Evolutionary conservation across 2,888 invertebrate genomes (phyloP).

Genomic region (Agonopterix subpropinquella): DNA sequence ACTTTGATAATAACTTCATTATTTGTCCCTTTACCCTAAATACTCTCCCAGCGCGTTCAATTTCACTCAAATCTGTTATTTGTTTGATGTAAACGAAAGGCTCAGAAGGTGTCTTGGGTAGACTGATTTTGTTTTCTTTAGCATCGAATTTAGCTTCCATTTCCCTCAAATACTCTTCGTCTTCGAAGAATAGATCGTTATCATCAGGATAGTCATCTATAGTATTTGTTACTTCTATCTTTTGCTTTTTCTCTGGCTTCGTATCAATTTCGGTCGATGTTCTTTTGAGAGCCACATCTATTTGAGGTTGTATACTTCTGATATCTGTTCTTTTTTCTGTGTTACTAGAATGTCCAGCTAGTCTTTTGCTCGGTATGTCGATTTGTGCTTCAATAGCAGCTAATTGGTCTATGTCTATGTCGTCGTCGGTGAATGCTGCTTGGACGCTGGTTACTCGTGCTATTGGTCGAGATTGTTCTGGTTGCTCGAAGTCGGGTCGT

Average conservation of each 20-base stretch:
- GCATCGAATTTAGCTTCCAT: constrained; percentile 46
- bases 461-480: constrained; percentile 22
- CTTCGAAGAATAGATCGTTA: constrained; percentile 44
- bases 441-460: constrained; percentile 37
- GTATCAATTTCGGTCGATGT: constrained; percentile 18
- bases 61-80: constrained; percentile 42
- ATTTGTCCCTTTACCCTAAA: constrained; percentile 76
- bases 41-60: constrained; percentile 47
- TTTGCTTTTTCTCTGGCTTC: constrained; percentile 46
- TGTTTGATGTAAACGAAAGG: constrained; percentile 67
- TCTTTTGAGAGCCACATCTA: constrained; percentile 24
- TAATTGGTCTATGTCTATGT: constrained; percentile 51
- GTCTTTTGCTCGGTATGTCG: constrained; percentile 2
- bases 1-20: constrained; percentile 68
- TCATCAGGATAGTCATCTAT: constrained; percentile 46
- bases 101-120: constrained; percentile 27
- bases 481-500: constrained; percentile 5
- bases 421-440: constrained; percentile 42
- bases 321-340: too few species aligned
- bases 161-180: constrained; percentile 52
- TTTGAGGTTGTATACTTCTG: too few species aligned
- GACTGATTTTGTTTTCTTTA: constrained; percentile 13
- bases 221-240: constrained; percentile 26
- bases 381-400: constrained; percentile 51
- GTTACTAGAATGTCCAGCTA: too few species aligned